Percentiles rank a stretch among this genome's conserved stretches.
phyloP scores from a whole-genome alignment of 2,113 vertebrate species.

The Sapayoa aenigma region DNA sequence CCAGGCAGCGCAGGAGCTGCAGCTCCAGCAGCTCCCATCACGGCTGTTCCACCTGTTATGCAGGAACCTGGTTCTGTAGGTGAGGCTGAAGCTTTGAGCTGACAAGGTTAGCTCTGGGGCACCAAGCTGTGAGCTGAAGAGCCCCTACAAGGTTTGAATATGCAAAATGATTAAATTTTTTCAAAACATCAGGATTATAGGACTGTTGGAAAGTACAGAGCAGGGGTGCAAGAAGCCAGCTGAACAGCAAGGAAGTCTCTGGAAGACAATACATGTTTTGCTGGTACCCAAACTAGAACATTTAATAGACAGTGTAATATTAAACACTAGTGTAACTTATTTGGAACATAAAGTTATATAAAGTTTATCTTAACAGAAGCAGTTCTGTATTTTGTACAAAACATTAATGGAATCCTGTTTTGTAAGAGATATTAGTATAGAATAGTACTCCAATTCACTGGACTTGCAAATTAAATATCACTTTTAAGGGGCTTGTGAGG shows the following conservation, averaged over 20 bases:
- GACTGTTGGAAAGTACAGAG: rapidly evolving
- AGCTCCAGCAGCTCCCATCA: neutral
- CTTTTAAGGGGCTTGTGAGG: neutral
- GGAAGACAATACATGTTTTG: neutral
- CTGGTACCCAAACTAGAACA: neutral
- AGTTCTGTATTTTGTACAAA: neutral
- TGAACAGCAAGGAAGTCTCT: neutral
- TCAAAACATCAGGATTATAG: neutral
- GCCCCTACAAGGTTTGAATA: neutral
- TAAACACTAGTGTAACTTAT: neutral
- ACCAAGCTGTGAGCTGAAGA: neutral
- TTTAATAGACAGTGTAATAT: neutral
- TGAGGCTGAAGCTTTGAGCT: neutral
- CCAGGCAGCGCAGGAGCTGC: neutral
- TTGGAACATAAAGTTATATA: neutral
- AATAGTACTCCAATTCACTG: neutral
- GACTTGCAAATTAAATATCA: neutral
- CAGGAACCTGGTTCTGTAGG: neutral
- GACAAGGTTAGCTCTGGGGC: neutral
- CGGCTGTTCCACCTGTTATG: neutral
- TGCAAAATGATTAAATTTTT: neutral
- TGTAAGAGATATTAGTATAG: neutral
- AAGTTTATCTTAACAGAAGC: neutral
- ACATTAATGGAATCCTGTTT: neutral
- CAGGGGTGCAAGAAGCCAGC: neutral